Evolutionary conservation across 2,113 vertebrate species (phyloP).

Genomic region (Cyprinus carpio): DNA sequence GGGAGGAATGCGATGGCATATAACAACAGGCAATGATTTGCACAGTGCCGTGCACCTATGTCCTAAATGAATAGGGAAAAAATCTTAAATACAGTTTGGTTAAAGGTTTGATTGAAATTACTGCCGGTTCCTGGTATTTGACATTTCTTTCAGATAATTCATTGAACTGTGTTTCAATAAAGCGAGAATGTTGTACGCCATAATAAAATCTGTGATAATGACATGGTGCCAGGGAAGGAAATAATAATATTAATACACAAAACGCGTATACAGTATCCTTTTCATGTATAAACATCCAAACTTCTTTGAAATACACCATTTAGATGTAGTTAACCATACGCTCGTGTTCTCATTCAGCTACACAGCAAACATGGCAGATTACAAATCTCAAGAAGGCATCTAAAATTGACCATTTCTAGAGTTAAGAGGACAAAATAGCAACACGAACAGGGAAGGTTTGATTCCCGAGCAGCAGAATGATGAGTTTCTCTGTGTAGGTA

Average conservation of each 20-base stretch:
- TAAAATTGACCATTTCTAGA: constrained; percentile 52
- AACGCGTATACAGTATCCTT: background rate
- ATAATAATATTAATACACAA: background rate
- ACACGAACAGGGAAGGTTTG: constrained; percentile 60
- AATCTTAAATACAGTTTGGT: background rate
- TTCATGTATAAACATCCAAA: background rate
- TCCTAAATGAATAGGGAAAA: constrained; percentile 16
- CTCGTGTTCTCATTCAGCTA: constrained; percentile 24
- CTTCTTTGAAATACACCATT: background rate
- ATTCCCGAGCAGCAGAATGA: constrained; percentile 71
- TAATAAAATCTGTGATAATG: constrained; percentile 4
- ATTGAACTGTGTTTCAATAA: background rate
- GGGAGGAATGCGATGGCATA: background rate
- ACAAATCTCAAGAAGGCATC: constrained; percentile 47
- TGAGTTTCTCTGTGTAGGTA: constrained; percentile 63
- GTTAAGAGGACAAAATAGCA: constrained; percentile 53
- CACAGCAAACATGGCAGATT: constrained; percentile 43
- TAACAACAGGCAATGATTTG: constrained; percentile 22
- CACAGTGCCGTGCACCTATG: background rate
- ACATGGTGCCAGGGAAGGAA: background rate
- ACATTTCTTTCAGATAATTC: constrained; percentile 7
- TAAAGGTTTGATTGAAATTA: constrained; percentile 22
- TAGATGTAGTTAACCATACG: background rate
- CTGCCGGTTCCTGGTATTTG: background rate
- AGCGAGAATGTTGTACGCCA: background rate